Percentiles rank a stretch among this genome's conserved stretches.
phyloP scores from a whole-genome alignment of 2,888 invertebrate species.

The Eurois occulta region DNA sequence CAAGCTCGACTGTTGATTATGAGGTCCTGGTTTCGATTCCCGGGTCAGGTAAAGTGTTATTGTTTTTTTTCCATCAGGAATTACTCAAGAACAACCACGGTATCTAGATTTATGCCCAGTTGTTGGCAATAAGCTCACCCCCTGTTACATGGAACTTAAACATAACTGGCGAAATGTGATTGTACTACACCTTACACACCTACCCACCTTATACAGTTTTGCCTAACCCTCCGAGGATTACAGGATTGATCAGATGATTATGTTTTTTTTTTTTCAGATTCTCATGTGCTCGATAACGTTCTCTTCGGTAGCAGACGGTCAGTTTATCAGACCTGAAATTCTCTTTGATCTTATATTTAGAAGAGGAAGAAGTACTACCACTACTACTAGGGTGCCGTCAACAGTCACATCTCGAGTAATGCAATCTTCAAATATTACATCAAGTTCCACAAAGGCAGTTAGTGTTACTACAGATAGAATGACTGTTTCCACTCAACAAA shows the following conservation, averaged over 20 bases:
- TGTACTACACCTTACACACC: no score
- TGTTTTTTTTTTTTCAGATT: neutral
- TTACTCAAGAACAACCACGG: no score
- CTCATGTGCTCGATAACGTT: neutral
- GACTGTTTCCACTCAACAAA: neutral
- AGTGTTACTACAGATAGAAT: neutral
- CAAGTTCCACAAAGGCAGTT: neutral
- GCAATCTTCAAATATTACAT: neutral
- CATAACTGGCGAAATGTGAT: neutral
- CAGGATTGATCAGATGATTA: neutral
- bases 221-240: rapidly evolving
- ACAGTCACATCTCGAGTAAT: neutral
- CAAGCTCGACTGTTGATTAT: no score
- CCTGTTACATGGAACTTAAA: no score
- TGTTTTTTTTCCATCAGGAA: no score
- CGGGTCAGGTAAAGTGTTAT: no score
- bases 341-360: neutral
- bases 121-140: no score
- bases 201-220: no score
- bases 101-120: neutral
- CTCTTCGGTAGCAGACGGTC: neutral
- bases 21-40: no score
- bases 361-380: no score
- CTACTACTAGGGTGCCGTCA: neutral
- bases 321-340: neutral